Conservation (phyloP, 2,888 invertebrate species). For the Cephus nigrinus region DNA sequence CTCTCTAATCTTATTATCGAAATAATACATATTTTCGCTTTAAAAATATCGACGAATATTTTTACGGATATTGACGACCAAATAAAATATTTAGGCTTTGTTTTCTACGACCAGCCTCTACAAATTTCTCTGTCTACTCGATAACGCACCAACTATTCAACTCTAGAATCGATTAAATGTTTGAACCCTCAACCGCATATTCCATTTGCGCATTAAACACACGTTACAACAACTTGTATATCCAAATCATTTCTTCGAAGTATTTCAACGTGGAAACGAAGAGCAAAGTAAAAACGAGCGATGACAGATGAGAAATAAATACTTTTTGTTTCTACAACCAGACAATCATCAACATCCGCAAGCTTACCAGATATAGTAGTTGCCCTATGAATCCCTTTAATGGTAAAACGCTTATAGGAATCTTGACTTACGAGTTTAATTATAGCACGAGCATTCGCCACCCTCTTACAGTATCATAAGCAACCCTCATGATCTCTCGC, state of each 20-base stretch:
- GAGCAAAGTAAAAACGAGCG: neutral
- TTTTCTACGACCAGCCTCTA: neutral
- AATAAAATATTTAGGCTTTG: neutral
- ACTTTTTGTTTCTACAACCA: neutral
- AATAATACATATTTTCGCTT: too few species aligned
- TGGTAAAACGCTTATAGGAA: slow-evolving; percentile 13
- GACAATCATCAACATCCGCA: neutral
- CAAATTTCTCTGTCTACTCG: neutral
- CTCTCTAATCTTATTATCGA: too few species aligned
- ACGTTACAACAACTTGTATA: too few species aligned
- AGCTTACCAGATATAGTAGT: neutral
- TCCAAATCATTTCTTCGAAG: neutral
- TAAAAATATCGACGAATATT: neutral
- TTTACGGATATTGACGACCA: neutral
- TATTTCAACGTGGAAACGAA: neutral
- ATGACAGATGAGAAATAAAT: neutral
- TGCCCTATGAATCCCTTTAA: neutral
- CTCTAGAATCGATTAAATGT: too few species aligned
- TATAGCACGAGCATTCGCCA: slow-evolving; percentile 21
- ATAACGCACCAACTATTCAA: too few species aligned
- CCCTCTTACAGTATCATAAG: neutral
- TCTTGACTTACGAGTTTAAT: slow-evolving; percentile 30
- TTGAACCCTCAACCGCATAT: too few species aligned
- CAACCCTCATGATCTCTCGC: neutral
- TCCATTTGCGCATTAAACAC: too few species aligned